Evolutionary conservation across 1,140 invertebrate species (phyloP), one percentile per base, ranked within the genome.

Genomic region (Drosophila athabasca): DNA sequence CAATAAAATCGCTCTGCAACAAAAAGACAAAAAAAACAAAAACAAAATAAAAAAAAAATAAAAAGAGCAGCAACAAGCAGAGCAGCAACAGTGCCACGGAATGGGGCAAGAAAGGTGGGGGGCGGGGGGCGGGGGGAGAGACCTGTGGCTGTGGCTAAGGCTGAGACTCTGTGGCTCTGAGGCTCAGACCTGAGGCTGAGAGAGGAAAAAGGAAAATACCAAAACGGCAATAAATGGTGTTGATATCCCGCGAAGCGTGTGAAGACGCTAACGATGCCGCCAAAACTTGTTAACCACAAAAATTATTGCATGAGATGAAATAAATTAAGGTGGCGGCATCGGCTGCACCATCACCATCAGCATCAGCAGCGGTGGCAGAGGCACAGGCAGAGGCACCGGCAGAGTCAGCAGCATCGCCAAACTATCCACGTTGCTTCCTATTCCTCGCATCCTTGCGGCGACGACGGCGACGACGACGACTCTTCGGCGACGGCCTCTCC

Each of bases 151-250:
- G 35, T 39, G 35, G 31, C 48, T 39, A 3, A 13, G 11, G 35
- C 35, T 39, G 35, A 39, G 46, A 52, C 39, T 58, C 17, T 13
- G 35, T 4, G 35, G 35, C 35, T 39, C 35, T 39, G 35, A 4
- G 35, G 35, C 35, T 39, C 35, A 39, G 35, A 13, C 35, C 35
- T 39, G 35, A 45, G 17, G 29, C 5, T 39, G 22, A 35, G 62
- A 70, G 62, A 67, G 69, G 55, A 57, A 57, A 76, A 79, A 80
- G 59, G 76, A 87, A 87, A 87, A 90, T 87, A 90, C 89, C 82
- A 90, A 87, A 90, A 90, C 82, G 82, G 88, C 82, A 87, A 90
- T 90, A 90, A 90, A 90, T 90, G 87, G 87, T 90, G 87, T 90
- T 90, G 87, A 90, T 90, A 90, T 90, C 88, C 87, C 87, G 87